A percentile compares a stretch with the other conserved stretches of the same genome.
phyloP scores from a whole-genome alignment of 2,888 invertebrate species.

The Diadegma fenestrale region DNA sequence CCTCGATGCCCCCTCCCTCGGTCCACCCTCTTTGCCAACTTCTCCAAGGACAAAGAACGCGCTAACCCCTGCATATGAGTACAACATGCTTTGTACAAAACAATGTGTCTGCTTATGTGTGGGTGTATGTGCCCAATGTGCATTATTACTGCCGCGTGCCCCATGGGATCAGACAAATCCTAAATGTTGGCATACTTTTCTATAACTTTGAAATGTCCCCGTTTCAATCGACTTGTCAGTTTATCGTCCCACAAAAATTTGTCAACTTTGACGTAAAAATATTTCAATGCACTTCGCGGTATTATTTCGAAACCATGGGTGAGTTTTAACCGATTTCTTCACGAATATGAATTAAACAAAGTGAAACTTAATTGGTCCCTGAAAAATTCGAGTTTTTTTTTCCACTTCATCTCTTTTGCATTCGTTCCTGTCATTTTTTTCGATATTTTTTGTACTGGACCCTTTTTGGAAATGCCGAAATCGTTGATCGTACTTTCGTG shows the following conservation, averaged over 20 bases:
- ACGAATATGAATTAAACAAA: neutral
- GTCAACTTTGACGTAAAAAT: neutral
- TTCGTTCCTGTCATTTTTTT: neutral
- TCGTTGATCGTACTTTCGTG: neutral
- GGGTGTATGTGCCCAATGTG: conserved; percentile 69
- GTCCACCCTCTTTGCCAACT: conserved; percentile 21
- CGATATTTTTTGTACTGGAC: neutral
- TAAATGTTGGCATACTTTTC: conserved; percentile 50
- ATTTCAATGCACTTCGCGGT: neutral
- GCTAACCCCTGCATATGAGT: conserved; percentile 40
- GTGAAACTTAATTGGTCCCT: neutral
- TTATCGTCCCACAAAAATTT: neutral
- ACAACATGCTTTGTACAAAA: conserved; percentile 30
- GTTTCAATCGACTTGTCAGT: neutral
- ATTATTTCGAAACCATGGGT: too few relatives aligned
- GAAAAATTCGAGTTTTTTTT: neutral
- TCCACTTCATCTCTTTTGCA: too few relatives aligned
- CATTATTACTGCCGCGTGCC: conserved; percentile 75
- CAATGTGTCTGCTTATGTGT: conserved; percentile 30
- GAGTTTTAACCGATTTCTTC: neutral
- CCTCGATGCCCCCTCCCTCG: conserved; percentile 76
- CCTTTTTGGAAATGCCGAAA: neutral
- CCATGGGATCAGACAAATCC: conserved; percentile 5
- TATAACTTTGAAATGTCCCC: conserved; percentile 46
- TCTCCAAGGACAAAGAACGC: conserved; percentile 56